Percentiles rank a stretch among this genome's conserved stretches.
These are phyloP conservation scores for Phalloptychus januarius DNA, from an alignment of 2,797 vertebrate genomes.

Conservation along the genomic window DNA sequence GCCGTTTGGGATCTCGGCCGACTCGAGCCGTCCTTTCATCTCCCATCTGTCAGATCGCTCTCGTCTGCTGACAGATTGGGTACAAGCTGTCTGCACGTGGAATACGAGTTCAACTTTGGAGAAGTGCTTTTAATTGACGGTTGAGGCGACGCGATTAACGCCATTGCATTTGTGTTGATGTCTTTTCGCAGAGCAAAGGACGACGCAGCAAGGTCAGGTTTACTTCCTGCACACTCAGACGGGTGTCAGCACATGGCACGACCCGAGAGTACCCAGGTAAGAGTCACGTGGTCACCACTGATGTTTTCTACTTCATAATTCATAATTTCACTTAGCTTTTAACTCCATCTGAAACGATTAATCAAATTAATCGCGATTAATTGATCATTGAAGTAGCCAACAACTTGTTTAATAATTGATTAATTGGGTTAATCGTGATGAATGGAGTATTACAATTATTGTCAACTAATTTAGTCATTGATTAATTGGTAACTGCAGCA, in stretches of 20 bases:
- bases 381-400: no score
- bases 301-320: background rate
- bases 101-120: slow-evolving; percentile 32
- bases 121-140: slow-evolving; percentile 14
- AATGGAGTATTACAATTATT: no score
- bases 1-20: slow-evolving; percentile 39
- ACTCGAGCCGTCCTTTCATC: slow-evolving; percentile 42
- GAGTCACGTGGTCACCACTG: background rate
- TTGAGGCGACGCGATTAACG: background rate
- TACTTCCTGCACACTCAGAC: slow-evolving; percentile 99
- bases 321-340: no score
- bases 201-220: slow-evolving; percentile 97
- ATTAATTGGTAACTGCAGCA: no score
- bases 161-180: background rate
- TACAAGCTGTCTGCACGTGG: slow-evolving; percentile 22
- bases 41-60: slow-evolving; percentile 56
- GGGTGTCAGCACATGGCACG: slow-evolving; percentile 98
- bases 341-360: no score
- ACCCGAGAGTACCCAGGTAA: slow-evolving; percentile 96
- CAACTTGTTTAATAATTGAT: no score
- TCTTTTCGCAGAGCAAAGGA: slow-evolving; percentile 91
- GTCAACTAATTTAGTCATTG: no score
- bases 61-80: slow-evolving; percentile 28
- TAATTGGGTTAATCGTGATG: no score
- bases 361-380: no score